A percentile compares a stretch with the other conserved stretches of the same genome.
Evolutionary conservation across 2,797 vertebrate species (phyloP).

Genomic region (Girardinus metallicus): DNA sequence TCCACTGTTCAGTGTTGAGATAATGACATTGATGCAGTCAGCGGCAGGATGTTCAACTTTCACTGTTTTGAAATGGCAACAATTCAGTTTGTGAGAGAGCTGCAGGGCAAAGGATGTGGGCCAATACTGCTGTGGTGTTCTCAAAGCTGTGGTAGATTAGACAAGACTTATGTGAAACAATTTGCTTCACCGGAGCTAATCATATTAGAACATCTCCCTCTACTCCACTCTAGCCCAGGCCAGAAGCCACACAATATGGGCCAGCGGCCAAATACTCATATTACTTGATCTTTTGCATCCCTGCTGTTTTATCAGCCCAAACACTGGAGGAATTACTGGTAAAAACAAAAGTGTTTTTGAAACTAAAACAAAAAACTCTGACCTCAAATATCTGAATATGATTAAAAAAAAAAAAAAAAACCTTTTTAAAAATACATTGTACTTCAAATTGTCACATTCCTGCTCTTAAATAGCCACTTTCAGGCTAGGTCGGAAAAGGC

Average conservation of each 20-base stretch:
- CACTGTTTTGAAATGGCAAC: not conserved
- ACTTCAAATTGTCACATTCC: not conserved
- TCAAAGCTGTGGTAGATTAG: conserved; percentile 7
- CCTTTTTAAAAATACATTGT: not conserved
- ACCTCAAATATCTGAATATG: not conserved
- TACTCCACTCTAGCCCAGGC: not conserved
- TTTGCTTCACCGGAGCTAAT: not conserved
- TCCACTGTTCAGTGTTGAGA: not conserved
- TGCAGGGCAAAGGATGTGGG: conserved; percentile 5
- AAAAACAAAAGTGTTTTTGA: not conserved
- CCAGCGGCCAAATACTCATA: not conserved
- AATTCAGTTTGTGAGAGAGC: not conserved
- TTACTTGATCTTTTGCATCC: not conserved
- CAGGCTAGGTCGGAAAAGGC: conserved; percentile 19
- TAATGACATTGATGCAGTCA: not conserved
- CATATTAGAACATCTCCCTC: conserved; percentile 4
- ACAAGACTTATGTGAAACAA: conserved; percentile 1
- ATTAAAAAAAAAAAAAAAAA: not conserved
- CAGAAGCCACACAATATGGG: not conserved
- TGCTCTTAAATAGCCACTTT: conserved; percentile 3
- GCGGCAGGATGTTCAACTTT: not conserved
- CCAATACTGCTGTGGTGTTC: not conserved
- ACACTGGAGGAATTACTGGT: not conserved
- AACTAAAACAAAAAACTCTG: not conserved
- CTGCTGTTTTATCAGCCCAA: not conserved